A percentile compares a stretch with the other conserved stretches of the same genome.
Evolutionary conservation across 2,113 vertebrate genomes (phyloP).

Genomic region (Podarcis cretensis): DNA sequence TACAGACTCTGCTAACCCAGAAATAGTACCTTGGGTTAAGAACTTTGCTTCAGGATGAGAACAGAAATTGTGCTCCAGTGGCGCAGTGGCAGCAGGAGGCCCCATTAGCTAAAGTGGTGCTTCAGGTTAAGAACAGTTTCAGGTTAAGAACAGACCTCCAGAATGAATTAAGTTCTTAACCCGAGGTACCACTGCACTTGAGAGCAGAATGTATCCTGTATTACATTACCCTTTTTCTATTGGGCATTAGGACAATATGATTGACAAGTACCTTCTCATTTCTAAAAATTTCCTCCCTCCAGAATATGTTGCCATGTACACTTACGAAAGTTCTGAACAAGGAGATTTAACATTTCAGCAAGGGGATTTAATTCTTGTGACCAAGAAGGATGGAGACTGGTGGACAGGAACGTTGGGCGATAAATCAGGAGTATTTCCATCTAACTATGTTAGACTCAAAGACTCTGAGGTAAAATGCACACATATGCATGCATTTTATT

Average conservation of each 20-base stretch:
- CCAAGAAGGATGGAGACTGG: conserved; percentile 98
- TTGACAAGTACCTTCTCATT: conserved; percentile 52
- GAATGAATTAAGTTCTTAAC: no score
- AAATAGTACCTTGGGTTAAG: no score
- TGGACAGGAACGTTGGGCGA: conserved; percentile 94
- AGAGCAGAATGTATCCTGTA: not conserved
- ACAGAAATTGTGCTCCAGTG: no score
- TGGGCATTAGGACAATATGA: not conserved
- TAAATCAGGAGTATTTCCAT: conserved; percentile 96
- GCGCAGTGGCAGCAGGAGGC: no score
- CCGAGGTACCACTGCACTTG: not conserved
- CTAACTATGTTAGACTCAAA: conserved; percentile 97
- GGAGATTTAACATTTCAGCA: conserved; percentile 98
- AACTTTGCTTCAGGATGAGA: no score
- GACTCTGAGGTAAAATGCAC: conserved; percentile 88
- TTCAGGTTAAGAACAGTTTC: no score
- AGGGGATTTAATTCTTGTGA: conserved; percentile 95
- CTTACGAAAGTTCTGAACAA: conserved; percentile 97
- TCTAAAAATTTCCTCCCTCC: conserved; percentile 64
- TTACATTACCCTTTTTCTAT: not conserved
- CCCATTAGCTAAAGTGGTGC: no score
- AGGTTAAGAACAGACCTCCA: no score
- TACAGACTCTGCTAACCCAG: no score
- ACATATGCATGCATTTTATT: conserved; percentile 9
- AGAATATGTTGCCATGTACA: conserved; percentile 99